These are phyloP conservation scores for Brachymystax lenok DNA, from an alignment of 2,797 vertebrate species.

Conservation along the genomic window DNA sequence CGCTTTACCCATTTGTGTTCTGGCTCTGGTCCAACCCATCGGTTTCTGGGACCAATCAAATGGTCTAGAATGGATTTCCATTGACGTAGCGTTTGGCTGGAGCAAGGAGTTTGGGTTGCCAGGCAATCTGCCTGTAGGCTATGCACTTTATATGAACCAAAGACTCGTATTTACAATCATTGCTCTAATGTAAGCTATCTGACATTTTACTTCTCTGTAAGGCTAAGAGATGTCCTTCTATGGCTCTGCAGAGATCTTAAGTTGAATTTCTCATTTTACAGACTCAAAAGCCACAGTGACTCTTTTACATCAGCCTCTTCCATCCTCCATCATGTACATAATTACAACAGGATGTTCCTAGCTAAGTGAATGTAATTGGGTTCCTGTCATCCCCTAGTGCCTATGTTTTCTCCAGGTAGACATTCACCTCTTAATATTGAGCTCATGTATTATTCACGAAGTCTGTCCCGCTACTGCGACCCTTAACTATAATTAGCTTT, in stretches of 20 bases:
- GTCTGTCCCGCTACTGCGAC: conserved; percentile 45
- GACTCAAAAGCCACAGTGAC: background rate
- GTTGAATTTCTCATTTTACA: background rate
- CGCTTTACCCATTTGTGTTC: no score
- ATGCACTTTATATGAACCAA: background rate
- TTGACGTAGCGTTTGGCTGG: no score
- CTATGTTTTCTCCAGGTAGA: conserved; percentile 31
- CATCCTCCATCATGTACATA: conserved; percentile 1
- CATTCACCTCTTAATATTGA: conserved; percentile 48
- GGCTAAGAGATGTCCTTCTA: background rate
- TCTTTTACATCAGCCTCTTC: background rate
- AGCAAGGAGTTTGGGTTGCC: no score
- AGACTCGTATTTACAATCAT: background rate
- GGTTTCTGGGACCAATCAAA: no score
- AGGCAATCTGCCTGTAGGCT: background rate
- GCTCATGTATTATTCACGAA: conserved; percentile 64
- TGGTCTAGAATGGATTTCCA: no score
- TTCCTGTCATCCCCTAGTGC: conserved; percentile 2
- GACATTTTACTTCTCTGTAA: background rate
- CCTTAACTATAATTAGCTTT: conserved; percentile 67
- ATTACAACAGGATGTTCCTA: conserved; percentile 3
- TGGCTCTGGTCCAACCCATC: no score
- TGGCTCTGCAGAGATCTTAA: background rate
- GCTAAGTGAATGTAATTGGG: conserved; percentile 30
- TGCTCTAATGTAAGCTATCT: background rate